Evolutionary conservation across 2,888 invertebrate genomes (phyloP).

Genomic region (Hypsopygia costalis): DNA sequence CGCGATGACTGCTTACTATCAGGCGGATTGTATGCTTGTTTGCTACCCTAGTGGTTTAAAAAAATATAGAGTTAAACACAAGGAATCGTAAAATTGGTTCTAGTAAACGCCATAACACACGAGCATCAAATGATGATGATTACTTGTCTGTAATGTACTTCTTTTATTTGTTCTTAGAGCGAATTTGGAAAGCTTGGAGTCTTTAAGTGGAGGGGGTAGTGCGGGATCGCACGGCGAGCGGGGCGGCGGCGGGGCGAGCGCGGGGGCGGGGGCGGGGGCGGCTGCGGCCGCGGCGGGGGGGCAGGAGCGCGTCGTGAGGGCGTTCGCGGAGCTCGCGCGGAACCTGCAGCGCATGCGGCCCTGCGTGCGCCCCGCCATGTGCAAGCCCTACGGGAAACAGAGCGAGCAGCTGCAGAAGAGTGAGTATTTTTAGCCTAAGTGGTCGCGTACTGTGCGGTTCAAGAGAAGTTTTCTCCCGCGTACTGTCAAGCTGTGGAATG

Average conservation of each 20-base stretch:
- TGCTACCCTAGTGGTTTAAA: no score
- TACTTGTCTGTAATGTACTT: no score
- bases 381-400: constrained; percentile 94
- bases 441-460: no score
- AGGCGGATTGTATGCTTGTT: no score
- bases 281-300: constrained; percentile 83
- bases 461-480: no score
- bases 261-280: constrained; percentile 37
- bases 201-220: constrained; percentile 81
- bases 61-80: no score
- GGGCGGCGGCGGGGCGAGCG: constrained; percentile 84
- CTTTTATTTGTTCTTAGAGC: no score
- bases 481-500: no score
- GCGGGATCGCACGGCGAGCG: constrained; percentile 80
- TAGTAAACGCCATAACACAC: no score
- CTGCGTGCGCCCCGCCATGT: constrained; percentile 93
- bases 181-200: constrained; percentile 86
- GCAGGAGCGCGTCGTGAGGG: constrained; percentile 92
- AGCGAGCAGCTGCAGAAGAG: constrained; percentile 94
- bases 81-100: no score
- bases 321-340: constrained; percentile 92
- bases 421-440: constrained; percentile 48
- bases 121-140: no score
- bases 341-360: constrained; percentile 94
- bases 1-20: no score